Evolutionary conservation across 2,888 invertebrate species (phyloP).

Genomic region (Drosophila formosana): DNA sequence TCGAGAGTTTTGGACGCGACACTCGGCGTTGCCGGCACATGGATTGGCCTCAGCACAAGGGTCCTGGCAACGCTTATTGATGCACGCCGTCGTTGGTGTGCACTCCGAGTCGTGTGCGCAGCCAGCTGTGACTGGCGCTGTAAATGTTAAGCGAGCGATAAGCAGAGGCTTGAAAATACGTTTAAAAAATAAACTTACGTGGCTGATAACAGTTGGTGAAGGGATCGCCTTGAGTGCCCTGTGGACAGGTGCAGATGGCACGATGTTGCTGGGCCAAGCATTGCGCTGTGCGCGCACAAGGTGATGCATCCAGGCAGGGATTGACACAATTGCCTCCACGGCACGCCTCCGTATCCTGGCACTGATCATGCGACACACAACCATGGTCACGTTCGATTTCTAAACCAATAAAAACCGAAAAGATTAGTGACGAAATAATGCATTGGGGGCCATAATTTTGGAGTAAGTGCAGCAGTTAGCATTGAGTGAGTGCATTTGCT

Average conservation of each 20-base stretch:
- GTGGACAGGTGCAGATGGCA: slow-evolving; percentile 91
- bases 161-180: background rate
- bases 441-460: background rate
- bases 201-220: slow-evolving; percentile 89
- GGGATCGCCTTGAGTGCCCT: slow-evolving; percentile 92
- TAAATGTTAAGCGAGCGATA: background rate
- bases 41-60: slow-evolving; percentile 92
- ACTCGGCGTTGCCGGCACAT: slow-evolving; percentile 93
- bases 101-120: slow-evolving; percentile 92
- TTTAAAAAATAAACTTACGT: slow-evolving; percentile 60
- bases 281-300: slow-evolving; percentile 92
- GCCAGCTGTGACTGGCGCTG: slow-evolving; percentile 86
- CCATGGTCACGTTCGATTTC: slow-evolving; percentile 86
- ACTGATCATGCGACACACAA: slow-evolving; percentile 90
- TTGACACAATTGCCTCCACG: slow-evolving; percentile 90
- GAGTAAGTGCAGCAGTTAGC: slow-evolving; percentile 59
- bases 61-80: slow-evolving; percentile 91
- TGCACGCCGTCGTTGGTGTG: slow-evolving; percentile 91
- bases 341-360: slow-evolving; percentile 90
- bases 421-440: slow-evolving; percentile 15
- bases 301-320: slow-evolving; percentile 88
- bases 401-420: slow-evolving; percentile 30
- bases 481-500: slow-evolving; percentile 59
- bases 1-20: slow-evolving; percentile 91
- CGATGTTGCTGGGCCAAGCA: slow-evolving; percentile 92